Evolutionary conservation across 2,888 invertebrate species (phyloP), one percentile per base, ranked within the genome.

Genomic region (Acronicta aceris): DNA sequence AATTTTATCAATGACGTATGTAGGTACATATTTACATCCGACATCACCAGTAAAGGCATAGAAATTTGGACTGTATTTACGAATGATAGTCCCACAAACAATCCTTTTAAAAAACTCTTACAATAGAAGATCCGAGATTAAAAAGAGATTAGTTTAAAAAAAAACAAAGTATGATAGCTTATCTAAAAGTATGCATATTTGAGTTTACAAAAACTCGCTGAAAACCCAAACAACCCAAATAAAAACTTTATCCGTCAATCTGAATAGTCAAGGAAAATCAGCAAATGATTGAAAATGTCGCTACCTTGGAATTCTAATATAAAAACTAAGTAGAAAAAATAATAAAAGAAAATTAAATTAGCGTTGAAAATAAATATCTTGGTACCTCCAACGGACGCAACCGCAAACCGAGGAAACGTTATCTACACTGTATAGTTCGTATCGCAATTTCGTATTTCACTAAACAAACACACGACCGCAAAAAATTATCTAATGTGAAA

Each of bases 361-460:
- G 55, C 73, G 77, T 83, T 84, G 80, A 86, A 87, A 85, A 85
- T 87, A 77, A 78, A 76, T 69, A 72, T 65, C 38, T 38, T 38
- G 38, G 54, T 67, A 82, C 71, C 73, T 72, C 56, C 71, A 83
- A 83, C 83, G 71, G 84, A 84, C 86, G 78, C 84, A 82, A 89
- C 91, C 90, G 80, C 92, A 89, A 86, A 86, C 85, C 86, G 68
- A 84, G 83, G 86, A 87, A 89, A 89, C 83, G 81, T 87, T 88
- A 90, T 89, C 87, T 84, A 74, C 82, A 86, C 88, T 84, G 83
- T 86, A 88, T 83, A 83, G 71, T 63, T 79, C 82, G 80, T 87
- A 88, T 83, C 87, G 85, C 86, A 72, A 79, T 77, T 81, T 79
- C 74, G 71, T 81, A 80, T 73, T 85, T 81, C 87, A 89, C 89